A percentile compares a stretch with the other conserved stretches of the same genome.
Conservation (phyloP, 2,113 vertebrate species). For the Mormyrus iriodes region DNA sequence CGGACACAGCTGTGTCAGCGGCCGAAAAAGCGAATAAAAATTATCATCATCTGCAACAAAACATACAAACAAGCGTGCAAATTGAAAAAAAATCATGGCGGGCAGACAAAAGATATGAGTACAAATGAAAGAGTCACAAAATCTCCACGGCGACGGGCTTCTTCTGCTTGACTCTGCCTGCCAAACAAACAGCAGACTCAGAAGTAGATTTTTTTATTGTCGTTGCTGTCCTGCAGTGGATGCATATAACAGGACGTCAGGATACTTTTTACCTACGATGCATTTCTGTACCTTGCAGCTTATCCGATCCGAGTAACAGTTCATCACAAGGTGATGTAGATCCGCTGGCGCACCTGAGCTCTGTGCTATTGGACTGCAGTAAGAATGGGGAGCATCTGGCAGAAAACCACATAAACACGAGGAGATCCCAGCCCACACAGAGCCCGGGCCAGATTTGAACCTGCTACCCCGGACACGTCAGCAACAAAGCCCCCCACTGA, state of each 20-base stretch:
- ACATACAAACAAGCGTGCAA: not conserved
- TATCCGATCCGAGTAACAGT: not conserved
- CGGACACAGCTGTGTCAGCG: not conserved
- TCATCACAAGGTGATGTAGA: not conserved
- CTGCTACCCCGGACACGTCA: not conserved
- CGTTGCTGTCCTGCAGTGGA: not conserved
- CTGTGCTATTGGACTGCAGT: not conserved
- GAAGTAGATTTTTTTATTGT: not conserved
- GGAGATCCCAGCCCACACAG: not conserved
- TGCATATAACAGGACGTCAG: not conserved
- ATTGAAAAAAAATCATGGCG: not conserved
- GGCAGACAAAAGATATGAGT: not conserved
- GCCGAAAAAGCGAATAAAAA: not conserved
- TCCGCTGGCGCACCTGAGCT: not conserved
- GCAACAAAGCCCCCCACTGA: not conserved
- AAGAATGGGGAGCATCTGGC: not conserved
- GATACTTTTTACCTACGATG: not conserved
- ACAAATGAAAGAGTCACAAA: not conserved
- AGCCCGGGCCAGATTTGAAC: constrained; percentile 4
- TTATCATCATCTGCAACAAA: not conserved
- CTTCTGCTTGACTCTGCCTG: not conserved
- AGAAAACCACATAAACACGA: not conserved
- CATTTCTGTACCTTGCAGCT: not conserved
- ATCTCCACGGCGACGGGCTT: not conserved
- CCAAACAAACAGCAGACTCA: not conserved